Base-by-base conservation (phyloP, 2,797 vertebrate species). In the Scomberomorus guttatus region DNA sequence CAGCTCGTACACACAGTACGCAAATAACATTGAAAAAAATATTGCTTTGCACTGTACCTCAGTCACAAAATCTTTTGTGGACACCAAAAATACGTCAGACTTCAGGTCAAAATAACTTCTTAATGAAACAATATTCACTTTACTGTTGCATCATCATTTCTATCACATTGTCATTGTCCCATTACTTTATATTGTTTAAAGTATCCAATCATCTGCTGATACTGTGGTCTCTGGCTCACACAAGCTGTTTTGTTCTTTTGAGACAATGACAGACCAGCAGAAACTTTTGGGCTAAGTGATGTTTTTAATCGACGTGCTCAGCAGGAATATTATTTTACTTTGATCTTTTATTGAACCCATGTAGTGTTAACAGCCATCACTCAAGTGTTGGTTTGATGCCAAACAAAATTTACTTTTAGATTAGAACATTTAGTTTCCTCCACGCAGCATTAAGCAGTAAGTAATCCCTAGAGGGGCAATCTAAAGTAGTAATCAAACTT, bases 401-500 rank as follows among this genome's bases (percentile, higher is more conserved):
- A 13, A 37, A 68, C 25, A 5, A 72, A 24, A 63, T n/a, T 1
- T 44, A 29, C 25, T 39, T 54, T 48, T 14, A 46, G 57, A 48
- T 58, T 17, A 5, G 18, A 56, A 20, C 4, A 48, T 51, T 25
- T 55, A 42, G 17, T 66, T 72, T 57, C n/a, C 24, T 25, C 58
- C 59, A 77, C 27, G 24, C 17, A 27, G 18, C 9, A 6, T 39
- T 50, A 50, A 50, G 46, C 46, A 42, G 72, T 42, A 14, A 51
- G 15, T 57, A 6, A 50, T 60, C 24, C 17, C 42, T 34, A 12
- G 10, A 55, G 7, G 0, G 13, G n/a, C 2, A 0, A 62, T 50
- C 55, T 48, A n/a, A 67, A 20, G 12, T 24, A 32, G 6, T 39
- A 58, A 80, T 73, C 9, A 51, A 63, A 62, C 22, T 27, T 60